These are phyloP conservation scores for Nematopogon swammerdamellus DNA, from an alignment of 2,888 invertebrate genomes.

Conservation along the genomic window DNA sequence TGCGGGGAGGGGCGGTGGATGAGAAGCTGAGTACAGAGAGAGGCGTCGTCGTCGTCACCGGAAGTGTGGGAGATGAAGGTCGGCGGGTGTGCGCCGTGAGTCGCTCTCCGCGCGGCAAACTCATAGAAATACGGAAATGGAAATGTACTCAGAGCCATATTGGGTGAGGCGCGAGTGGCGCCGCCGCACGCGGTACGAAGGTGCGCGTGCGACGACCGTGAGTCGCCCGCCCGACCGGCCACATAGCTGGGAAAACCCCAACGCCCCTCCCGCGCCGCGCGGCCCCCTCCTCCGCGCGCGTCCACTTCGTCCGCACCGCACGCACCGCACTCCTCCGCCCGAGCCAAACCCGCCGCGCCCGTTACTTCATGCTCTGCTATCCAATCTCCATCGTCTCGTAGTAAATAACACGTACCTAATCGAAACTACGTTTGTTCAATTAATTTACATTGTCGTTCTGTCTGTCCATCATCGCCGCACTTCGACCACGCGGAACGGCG, in stretches of 20 bases:
- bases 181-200: background rate
- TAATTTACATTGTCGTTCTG: too few relatives aligned
- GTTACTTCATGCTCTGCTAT: too few relatives aligned
- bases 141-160: background rate
- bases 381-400: constrained; percentile 1
- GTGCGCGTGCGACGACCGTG: constrained; percentile 1
- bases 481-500: too few relatives aligned
- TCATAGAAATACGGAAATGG: constrained; percentile 3
- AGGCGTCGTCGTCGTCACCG: background rate
- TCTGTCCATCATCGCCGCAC: too few relatives aligned
- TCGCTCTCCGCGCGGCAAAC: background rate
- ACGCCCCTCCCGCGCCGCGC: constrained; percentile 14
- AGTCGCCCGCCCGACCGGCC: constrained; percentile 20
- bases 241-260: constrained; percentile 53
- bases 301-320: background rate
- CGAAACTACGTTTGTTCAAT: too few relatives aligned
- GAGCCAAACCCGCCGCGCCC: constrained; percentile 3
- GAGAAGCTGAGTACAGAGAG: too few relatives aligned
- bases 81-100: background rate
- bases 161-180: background rate
- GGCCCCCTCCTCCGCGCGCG: constrained; percentile 10
- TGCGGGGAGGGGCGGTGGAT: too few relatives aligned
- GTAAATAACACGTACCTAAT: too few relatives aligned
- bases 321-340: background rate
- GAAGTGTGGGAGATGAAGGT: background rate